Evolutionary conservation across 2,888 invertebrate genomes (phyloP).

Genomic region (Anarsia innoxiella): DNA sequence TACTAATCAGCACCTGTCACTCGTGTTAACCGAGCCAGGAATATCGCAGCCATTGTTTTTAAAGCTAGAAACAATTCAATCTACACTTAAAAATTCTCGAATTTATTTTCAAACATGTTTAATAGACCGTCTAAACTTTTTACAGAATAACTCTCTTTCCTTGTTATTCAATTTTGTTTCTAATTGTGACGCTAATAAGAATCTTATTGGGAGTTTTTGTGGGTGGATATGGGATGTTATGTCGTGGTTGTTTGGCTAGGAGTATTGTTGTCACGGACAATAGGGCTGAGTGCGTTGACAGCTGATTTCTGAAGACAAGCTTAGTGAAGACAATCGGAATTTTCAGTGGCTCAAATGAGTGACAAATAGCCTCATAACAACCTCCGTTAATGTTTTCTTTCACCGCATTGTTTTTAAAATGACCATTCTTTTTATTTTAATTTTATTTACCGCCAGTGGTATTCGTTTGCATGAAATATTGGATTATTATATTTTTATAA

Average conservation of each 20-base stretch:
- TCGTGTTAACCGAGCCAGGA: slow-evolving; percentile 49
- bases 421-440: slow-evolving; percentile 22
- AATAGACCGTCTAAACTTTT: slow-evolving; percentile 30
- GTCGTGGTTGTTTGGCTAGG: slow-evolving; percentile 21
- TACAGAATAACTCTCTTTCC: slow-evolving; percentile 30
- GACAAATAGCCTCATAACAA: slow-evolving; percentile 53
- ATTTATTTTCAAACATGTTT: slow-evolving; percentile 47
- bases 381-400: slow-evolving; percentile 30
- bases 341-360: slow-evolving; percentile 47
- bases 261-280: slow-evolving; percentile 57
- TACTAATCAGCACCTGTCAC: slow-evolving; percentile 67
- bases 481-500: slow-evolving; percentile 48
- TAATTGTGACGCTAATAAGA: slow-evolving; percentile 20
- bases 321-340: slow-evolving; percentile 45
- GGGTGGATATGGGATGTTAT: slow-evolving; percentile 19
- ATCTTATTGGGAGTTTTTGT: no score
- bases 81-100: slow-evolving; percentile 40
- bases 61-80: slow-evolving; percentile 56
- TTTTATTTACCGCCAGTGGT: slow-evolving; percentile 43
- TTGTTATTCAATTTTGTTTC: slow-evolving; percentile 17
- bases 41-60: slow-evolving; percentile 52
- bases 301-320: slow-evolving; percentile 47
- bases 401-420: slow-evolving; percentile 35
- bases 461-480: slow-evolving; percentile 49
- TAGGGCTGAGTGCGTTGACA: slow-evolving; percentile 55